Conservation (phyloP, 2,113 vertebrate genomes). For the Stigmatopora nigra region DNA sequence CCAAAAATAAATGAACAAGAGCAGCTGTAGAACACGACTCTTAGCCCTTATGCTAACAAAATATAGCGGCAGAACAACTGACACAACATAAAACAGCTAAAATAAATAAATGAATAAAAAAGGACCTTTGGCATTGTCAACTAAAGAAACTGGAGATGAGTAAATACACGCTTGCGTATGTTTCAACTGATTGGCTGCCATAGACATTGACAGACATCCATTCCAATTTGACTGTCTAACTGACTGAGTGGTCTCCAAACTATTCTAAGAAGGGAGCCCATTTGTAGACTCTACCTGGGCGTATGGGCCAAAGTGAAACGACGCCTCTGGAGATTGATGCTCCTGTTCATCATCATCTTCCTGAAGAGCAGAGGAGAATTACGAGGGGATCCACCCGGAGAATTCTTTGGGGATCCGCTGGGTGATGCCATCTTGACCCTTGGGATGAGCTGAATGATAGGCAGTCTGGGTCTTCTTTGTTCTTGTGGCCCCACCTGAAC, state of each 20-base stretch:
- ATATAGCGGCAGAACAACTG: constrained; percentile 5
- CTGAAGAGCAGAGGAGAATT: constrained; percentile 80
- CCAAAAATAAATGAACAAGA: constrained; percentile 20
- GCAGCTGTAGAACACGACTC: constrained; percentile 19
- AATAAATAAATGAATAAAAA: too few relatives aligned
- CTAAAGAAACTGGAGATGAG: neutral
- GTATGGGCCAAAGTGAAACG: constrained; percentile 91
- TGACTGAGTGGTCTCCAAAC: neutral
- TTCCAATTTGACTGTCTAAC: too few relatives aligned
- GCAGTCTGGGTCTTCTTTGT: constrained; percentile 18
- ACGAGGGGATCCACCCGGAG: constrained; percentile 66
- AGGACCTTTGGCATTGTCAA: neutral
- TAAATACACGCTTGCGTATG: too few relatives aligned
- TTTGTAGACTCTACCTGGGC: constrained; percentile 55
- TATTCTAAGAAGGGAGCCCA: too few relatives aligned
- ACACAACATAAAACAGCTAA: neutral
- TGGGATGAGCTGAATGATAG: constrained; percentile 49
- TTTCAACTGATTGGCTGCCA: too few relatives aligned
- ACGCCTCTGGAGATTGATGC: constrained; percentile 81
- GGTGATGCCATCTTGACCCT: constrained; percentile 59
- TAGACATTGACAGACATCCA: too few relatives aligned
- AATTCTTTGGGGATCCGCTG: constrained; percentile 61
- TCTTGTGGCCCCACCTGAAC: constrained; percentile 19
- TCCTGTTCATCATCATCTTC: constrained; percentile 79
- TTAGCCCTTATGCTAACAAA: constrained; percentile 13